A percentile compares a stretch with the other conserved stretches of the same genome.
phyloP scores from a whole-genome alignment of 2,113 vertebrate species.

The Siniperca knerii region DNA sequence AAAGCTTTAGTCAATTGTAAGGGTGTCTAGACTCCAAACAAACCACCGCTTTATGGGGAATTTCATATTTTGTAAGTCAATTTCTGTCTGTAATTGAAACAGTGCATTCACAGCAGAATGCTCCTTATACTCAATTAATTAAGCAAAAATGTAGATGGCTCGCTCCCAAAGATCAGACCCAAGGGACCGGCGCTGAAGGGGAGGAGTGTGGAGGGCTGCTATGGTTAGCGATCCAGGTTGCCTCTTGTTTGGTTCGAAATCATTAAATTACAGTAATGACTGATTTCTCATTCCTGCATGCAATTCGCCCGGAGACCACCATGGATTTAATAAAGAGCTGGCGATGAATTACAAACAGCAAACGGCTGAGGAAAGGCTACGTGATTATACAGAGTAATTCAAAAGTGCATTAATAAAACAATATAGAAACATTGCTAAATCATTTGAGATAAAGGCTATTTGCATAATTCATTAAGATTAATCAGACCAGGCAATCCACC shows the following conservation, averaged over 20 bases:
- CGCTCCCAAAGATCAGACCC: constrained; percentile 78
- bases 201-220: constrained; percentile 47
- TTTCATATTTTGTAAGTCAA: constrained; percentile 75
- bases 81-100: constrained; percentile 81
- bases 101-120: constrained; percentile 72
- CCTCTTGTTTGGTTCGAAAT: constrained; percentile 86
- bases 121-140: constrained; percentile 83
- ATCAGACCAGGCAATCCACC: constrained; percentile 83
- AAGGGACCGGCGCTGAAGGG: constrained; percentile 58
- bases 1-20: neutral
- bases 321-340: constrained; percentile 85
- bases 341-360: constrained; percentile 84
- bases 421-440: constrained; percentile 87
- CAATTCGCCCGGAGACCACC: constrained; percentile 82
- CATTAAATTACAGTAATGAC: constrained; percentile 89
- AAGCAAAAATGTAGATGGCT: constrained; percentile 80
- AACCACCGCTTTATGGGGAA: constrained; percentile 42
- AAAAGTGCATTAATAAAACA: constrained; percentile 88
- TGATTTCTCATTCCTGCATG: constrained; percentile 85
- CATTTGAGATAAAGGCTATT: constrained; percentile 86
- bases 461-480: constrained; percentile 90
- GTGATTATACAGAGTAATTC: constrained; percentile 85
- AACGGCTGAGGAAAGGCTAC: constrained; percentile 72
- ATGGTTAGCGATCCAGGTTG: constrained; percentile 77
- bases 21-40: constrained; percentile 38